Conservation (phyloP, 2,797 vertebrate species). For the Tragopan temminckii region DNA sequence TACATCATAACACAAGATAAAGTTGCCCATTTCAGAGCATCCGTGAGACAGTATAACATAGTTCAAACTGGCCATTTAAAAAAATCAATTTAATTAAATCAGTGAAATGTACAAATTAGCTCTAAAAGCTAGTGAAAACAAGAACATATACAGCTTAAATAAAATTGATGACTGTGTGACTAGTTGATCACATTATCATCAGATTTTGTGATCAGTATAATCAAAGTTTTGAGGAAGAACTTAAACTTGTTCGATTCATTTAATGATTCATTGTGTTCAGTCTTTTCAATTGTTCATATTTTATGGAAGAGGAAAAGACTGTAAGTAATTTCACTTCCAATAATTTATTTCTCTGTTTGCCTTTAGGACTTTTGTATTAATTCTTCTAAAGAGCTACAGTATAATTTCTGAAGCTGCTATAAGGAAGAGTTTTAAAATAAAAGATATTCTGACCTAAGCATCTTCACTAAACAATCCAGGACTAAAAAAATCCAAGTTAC, state of each 20-base stretch:
- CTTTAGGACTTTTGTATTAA: background rate
- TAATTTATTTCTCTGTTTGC: background rate
- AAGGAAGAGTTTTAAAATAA: background rate
- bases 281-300: background rate
- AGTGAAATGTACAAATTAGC: background rate
- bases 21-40: background rate
- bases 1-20: background rate
- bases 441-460: background rate
- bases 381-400: background rate
- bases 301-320: too few relatives aligned
- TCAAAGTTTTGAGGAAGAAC: background rate
- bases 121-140: background rate
- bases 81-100: slow-evolving; percentile 2
- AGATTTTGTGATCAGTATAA: background rate
- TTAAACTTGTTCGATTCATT: background rate
- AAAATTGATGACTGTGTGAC: background rate
- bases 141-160: background rate
- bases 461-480: background rate
- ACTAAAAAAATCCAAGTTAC: background rate
- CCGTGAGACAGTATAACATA: background rate
- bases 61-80: background rate
- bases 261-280: background rate
- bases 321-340: background rate
- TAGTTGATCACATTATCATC: background rate
- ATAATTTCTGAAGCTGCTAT: background rate